A percentile compares a stretch with the other conserved stretches of the same genome.
Evolutionary conservation across 2,888 invertebrate genomes (phyloP).

Genomic region (Netelia virgata): DNA sequence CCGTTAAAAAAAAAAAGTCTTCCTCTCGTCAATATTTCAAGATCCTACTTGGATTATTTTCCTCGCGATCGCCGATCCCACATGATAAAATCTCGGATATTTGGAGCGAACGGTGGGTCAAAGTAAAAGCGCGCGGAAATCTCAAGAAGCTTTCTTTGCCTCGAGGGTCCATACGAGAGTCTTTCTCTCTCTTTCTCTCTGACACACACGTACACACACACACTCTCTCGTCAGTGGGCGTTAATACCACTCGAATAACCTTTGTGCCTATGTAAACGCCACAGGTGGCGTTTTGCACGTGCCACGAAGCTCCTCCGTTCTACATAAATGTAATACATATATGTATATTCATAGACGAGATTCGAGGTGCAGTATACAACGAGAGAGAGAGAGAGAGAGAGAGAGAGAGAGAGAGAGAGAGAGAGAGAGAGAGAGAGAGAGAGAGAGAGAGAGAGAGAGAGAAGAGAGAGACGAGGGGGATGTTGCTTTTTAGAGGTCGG

Average conservation of each 20-base stretch:
- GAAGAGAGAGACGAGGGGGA: not conserved
- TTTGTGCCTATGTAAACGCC: constrained; percentile 69
- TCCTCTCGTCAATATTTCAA: no score
- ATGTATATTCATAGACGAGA: constrained; percentile 12
- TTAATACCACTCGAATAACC: constrained; percentile 62
- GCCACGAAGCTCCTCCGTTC: constrained; percentile 35
- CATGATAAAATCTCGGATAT: constrained; percentile 5
- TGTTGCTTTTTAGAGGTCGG: constrained; percentile 37
- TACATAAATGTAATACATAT: constrained; percentile 16
- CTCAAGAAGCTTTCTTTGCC: constrained; percentile 49
- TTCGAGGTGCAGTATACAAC: not conserved
- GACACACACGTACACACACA: no score
- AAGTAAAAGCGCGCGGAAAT: constrained; percentile 50
- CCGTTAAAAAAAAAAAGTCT: no score
- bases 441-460: not conserved
- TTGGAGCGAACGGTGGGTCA: not conserved
- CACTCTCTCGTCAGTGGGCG: constrained; percentile 29
- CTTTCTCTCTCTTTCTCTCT: constrained; percentile 38
- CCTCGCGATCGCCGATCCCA: not conserved
- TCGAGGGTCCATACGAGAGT: constrained; percentile 52
- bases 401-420: not conserved
- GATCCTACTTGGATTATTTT: no score
- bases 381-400: not conserved
- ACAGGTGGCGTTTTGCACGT: constrained; percentile 77
- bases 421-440: not conserved